Conservation (phyloP, 2,113 vertebrate genomes). For the Albula glossodonta region DNA sequence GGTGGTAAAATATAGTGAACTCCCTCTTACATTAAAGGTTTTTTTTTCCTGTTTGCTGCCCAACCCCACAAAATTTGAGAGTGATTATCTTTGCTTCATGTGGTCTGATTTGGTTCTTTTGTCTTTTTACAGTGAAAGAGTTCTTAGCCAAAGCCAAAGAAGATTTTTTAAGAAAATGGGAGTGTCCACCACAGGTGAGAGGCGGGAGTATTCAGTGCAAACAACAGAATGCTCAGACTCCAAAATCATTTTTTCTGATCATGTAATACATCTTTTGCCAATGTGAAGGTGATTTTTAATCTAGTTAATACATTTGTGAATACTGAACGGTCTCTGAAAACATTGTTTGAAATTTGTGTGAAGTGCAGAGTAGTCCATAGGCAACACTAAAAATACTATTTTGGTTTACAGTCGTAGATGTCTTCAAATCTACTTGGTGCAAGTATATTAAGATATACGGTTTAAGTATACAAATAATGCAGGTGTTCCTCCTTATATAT, state of each 20-base stretch:
- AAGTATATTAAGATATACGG: too few species aligned
- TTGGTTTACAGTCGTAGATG: neutral
- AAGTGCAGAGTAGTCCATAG: too few species aligned
- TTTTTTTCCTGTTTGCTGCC: conserved; percentile 29
- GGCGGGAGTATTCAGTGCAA: neutral
- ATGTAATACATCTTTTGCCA: neutral
- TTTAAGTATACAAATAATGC: too few species aligned
- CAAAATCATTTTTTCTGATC: neutral
- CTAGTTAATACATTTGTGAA: neutral
- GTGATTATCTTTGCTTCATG: neutral
- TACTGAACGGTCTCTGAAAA: neutral
- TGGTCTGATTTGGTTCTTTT: conserved; percentile 12
- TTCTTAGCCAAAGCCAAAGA: conserved; percentile 99
- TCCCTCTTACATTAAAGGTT: conserved; percentile 44
- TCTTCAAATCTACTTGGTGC: neutral
- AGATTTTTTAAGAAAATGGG: conserved; percentile 99
- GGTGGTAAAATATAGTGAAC: conserved; percentile 35
- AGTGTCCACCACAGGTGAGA: conserved; percentile 91
- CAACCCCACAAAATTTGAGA: neutral
- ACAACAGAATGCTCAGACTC: neutral
- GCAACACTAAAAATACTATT: too few species aligned
- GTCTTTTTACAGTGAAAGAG: conserved; percentile 89
- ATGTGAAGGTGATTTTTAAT: neutral
- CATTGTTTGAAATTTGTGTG: neutral
- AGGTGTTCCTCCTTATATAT: neutral